Base-by-base conservation (phyloP, 2,888 invertebrate species). In the Scaptomyza caliginosa region DNA sequence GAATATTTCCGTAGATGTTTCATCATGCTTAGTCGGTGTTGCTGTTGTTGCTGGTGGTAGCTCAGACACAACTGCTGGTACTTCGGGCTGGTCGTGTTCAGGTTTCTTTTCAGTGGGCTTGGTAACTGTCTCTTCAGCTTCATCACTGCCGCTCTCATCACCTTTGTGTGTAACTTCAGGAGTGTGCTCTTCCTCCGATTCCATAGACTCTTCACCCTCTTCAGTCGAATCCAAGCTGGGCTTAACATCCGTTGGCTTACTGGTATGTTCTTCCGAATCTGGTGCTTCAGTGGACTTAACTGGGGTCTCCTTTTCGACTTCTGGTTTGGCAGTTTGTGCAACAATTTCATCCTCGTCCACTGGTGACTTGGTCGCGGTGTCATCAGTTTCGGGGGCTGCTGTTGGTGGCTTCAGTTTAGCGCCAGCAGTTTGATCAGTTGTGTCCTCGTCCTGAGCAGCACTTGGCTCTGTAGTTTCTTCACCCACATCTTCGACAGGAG, bases 171-270 rank as follows among this genome's bases (percentile, higher is more conserved):
- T 43, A 10, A 58, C 36, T 7, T 67, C 76, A 34, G 74, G 42
- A 4, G 65, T 69, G 32, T 76, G 64, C 45, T 88, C 90, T 67
- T 89, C 89, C 57, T 82, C 87, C 0, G 89, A 88, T 51, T 90
- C 88, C 1, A 71, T 67, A 7, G 89, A 89, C 11, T 83, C 80
- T 5, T 74, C 89, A 13, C 59, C 70, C 34, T 87, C 88, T 50
- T 89, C 90, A 1, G 58, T 68, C 6, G 88, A 82, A n/a, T 90
- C 89, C 36, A 83, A 56, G 60, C 76, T 73, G 10, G 89, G 70
- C 4, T 68, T 56, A 43, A 82, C 68, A 19, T 51, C 50, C 4
- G 48, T 24, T 51, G 78, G 67, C 10, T 50, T 45, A 45, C 43
- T 40, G 19, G 69, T 45, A 4, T 60, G 62, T 8, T 39, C 56